A percentile compares a stretch with the other conserved stretches of the same genome.
Conservation (phyloP, 2,113 vertebrate species). For the Prunella himalayana region DNA sequence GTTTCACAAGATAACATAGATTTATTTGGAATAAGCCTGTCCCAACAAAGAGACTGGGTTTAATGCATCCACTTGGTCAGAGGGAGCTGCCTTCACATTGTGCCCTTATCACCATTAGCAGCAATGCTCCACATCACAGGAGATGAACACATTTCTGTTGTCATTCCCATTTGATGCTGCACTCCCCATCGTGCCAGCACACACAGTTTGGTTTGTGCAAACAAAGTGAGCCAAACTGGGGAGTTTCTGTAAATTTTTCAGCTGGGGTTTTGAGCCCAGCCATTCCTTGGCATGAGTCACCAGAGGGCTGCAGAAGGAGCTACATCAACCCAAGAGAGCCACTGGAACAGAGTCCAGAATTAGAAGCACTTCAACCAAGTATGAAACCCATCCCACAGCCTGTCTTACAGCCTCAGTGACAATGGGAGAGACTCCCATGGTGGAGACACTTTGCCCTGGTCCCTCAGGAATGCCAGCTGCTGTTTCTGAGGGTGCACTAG, state of each 20-base stretch:
- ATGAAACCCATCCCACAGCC: not conserved
- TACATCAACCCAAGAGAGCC: not conserved
- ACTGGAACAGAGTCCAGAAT: not conserved
- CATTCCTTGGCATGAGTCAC: not conserved
- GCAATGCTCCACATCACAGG: fast-evolving
- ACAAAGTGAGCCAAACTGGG: not conserved
- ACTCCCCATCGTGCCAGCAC: not conserved
- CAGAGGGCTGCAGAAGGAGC: not conserved
- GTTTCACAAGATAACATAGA: not conserved
- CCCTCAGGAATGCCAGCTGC: not conserved
- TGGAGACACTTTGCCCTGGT: not conserved
- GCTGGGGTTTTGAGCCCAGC: not conserved
- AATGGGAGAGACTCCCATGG: not conserved
- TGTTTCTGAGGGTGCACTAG: not conserved
- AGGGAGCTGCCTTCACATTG: fast-evolving
- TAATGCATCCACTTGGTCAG: not conserved
- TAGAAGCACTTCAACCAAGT: not conserved
- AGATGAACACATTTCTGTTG: not conserved
- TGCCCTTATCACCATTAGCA: not conserved
- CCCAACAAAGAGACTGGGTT: not conserved
- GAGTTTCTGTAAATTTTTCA: not conserved
- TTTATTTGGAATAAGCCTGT: not conserved
- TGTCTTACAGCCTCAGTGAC: not conserved
- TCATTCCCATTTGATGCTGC: not conserved
- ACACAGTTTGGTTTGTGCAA: not conserved